Conservation (phyloP, 2,888 invertebrate species). For the Hypsopygia costalis region DNA sequence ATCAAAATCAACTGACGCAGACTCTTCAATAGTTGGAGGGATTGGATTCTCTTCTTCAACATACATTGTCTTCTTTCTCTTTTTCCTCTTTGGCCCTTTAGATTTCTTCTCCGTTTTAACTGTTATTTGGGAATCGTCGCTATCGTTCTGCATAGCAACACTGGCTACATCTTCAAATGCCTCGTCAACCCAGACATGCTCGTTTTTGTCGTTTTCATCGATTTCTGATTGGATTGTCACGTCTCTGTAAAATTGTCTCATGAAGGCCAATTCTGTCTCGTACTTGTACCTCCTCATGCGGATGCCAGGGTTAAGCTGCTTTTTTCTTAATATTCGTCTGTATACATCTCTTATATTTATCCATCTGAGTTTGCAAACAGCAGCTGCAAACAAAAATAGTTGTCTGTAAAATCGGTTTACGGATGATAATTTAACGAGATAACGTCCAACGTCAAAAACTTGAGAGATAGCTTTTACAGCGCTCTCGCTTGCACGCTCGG, state of each 20-base stretch:
- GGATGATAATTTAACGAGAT: no score
- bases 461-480: no score
- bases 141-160: slow-evolving; percentile 16
- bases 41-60: slow-evolving; percentile 27
- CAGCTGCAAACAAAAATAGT: slow-evolving; percentile 43
- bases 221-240: slow-evolving; percentile 29
- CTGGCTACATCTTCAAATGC: slow-evolving; percentile 19
- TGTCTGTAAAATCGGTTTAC: no score
- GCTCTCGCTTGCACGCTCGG: no score
- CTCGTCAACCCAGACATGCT: slow-evolving; percentile 26
- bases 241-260: slow-evolving; percentile 60
- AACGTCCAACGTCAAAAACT: no score
- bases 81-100: slow-evolving; percentile 27
- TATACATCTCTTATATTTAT: slow-evolving; percentile 70
- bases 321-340: slow-evolving; percentile 53
- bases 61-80: slow-evolving; percentile 25
- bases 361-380: slow-evolving; percentile 69
- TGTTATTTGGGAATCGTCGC: slow-evolving; percentile 36
- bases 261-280: slow-evolving; percentile 52
- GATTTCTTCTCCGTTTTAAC: slow-evolving; percentile 28
- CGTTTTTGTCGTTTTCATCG: slow-evolving; percentile 32
- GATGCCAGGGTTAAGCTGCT: slow-evolving; percentile 23
- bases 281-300: slow-evolving; percentile 57
- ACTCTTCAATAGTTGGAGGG: slow-evolving; percentile 31
- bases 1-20: slow-evolving; percentile 40